Conservation (phyloP, 37 sponge, comb jelly and placozoan species). For the Ephydatia muelleri region DNA sequence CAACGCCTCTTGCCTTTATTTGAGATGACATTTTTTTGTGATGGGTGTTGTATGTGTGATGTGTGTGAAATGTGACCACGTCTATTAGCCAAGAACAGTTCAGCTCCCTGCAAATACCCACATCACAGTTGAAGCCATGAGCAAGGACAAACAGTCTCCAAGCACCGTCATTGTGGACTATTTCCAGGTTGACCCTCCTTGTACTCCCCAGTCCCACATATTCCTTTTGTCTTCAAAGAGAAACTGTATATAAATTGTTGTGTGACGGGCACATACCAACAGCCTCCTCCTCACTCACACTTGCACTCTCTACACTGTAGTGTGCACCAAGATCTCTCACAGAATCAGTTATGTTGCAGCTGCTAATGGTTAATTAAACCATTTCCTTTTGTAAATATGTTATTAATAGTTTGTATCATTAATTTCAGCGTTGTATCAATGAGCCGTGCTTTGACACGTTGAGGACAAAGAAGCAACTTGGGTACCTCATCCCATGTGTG, state of each 20-base stretch:
- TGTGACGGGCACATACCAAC: too few relatives aligned
- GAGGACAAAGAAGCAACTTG: constrained; percentile 79
- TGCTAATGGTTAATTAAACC: background rate
- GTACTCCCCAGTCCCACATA: background rate
- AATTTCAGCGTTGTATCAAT: constrained; percentile 51
- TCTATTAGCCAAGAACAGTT: constrained; percentile 11
- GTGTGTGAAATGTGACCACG: too few relatives aligned
- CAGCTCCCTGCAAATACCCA: constrained; percentile 48
- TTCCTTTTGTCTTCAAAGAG: background rate
- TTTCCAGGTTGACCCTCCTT: constrained; percentile 49
- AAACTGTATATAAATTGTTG: background rate
- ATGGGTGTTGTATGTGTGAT: too few relatives aligned
- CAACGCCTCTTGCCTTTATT: background rate
- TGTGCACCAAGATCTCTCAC: background rate
- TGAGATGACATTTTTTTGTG: background rate
- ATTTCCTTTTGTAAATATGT: background rate
- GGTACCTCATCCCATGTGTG: constrained; percentile 34
- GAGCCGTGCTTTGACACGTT: constrained; percentile 82
- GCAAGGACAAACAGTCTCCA: constrained; percentile 25
- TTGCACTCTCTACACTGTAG: background rate
- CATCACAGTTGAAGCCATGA: background rate
- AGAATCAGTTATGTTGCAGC: constrained; percentile 12
- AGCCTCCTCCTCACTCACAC: too few relatives aligned
- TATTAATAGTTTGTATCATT: background rate
- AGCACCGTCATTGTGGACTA: constrained; percentile 67